Base-by-base conservation (phyloP, 2,113 vertebrate species). In the Sturnus vulgaris region DNA sequence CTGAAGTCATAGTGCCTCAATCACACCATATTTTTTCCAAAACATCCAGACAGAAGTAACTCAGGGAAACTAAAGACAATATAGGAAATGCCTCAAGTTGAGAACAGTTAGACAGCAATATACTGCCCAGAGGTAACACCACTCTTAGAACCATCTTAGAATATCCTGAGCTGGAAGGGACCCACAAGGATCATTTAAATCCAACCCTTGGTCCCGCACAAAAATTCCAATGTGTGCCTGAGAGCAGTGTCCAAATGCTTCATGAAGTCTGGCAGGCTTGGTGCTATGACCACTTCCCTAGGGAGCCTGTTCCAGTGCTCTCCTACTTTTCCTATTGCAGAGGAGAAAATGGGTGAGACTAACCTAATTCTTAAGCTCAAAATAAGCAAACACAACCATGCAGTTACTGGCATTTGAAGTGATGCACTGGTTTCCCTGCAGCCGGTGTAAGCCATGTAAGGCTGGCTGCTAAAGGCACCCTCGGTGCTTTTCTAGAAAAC, bases 401-500 rank as follows among this genome's bases (percentile, higher is more conserved):
- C 17, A 56, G 27, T 22, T 64, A 20, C 59, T 15, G 24, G 35
- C 31, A 23, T 46, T 79, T 61, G 28, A 71, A 52, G 8, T 4
- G 20, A 27, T 28, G 49, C 46, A 0, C 10, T 53, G 31, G 12
- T 30, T 86, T 70, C 49, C 46, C 59, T 55, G 50, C 31, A 88
- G 50, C 7, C 23, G 11, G n/a, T 4, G 20, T 12, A 42, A 72
- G 16, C 33, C 9, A 6, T 7, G 44, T 5, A 47, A 73, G 49
- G 23, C 7, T 73, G 39, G 18, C 11, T 61, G 35, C 31, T 18
- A 64, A 33, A 60, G 30, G 46, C 0, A 0, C 5, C 27, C 14
- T 37, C 49, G 25, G 28, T 15, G 21, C 49, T 78, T 31, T 52
- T 66, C 52, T 59, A 75, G 56, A 52, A 55, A 42, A 44, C 18